Evolutionary conservation across 1,140 invertebrate genomes (phyloP).

Genomic region (Arion vulgaris): DNA sequence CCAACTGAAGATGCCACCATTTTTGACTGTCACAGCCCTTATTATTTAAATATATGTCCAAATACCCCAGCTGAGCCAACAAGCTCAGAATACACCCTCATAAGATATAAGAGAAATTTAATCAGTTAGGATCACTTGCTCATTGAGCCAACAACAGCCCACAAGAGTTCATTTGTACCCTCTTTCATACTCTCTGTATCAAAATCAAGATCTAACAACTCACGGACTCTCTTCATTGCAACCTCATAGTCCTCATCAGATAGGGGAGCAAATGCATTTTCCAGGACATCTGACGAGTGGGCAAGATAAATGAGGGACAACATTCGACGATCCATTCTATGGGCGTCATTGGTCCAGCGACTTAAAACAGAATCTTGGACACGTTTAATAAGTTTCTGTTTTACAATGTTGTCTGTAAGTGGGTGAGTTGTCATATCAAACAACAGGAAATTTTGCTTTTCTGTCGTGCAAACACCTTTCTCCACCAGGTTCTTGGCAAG

Average conservation of each 20-base stretch:
- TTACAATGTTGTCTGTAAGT: conserved; percentile 94
- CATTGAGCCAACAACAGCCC: conserved; percentile 98
- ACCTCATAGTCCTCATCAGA: conserved; percentile 99
- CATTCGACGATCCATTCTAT: conserved; percentile 95
- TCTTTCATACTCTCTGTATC: conserved; percentile 90
- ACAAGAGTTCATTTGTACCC: conserved; percentile 85
- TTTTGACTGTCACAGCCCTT: not conserved
- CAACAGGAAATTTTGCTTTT: conserved; percentile 99
- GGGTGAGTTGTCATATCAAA: conserved; percentile 99
- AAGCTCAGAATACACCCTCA: not conserved
- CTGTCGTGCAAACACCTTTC: conserved; percentile 99
- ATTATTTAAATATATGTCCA: not conserved
- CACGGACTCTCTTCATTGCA: conserved; percentile 95
- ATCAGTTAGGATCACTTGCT: conserved; percentile 82
- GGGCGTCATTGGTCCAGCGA: conserved; percentile 98
- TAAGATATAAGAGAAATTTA: not conserved
- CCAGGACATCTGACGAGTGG: conserved; percentile 97
- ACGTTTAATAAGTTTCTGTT: conserved; percentile 95
- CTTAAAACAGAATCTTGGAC: conserved; percentile 96
- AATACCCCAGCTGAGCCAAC: not conserved
- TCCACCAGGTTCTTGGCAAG: conserved; percentile 99
- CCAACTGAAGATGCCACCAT: not conserved
- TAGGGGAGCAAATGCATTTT: conserved; percentile 99
- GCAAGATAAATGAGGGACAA: conserved; percentile 94
- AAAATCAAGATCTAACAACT: conserved; percentile 96